Conservation (phyloP, 2,113 vertebrate genomes). For the Elachura formosa region DNA sequence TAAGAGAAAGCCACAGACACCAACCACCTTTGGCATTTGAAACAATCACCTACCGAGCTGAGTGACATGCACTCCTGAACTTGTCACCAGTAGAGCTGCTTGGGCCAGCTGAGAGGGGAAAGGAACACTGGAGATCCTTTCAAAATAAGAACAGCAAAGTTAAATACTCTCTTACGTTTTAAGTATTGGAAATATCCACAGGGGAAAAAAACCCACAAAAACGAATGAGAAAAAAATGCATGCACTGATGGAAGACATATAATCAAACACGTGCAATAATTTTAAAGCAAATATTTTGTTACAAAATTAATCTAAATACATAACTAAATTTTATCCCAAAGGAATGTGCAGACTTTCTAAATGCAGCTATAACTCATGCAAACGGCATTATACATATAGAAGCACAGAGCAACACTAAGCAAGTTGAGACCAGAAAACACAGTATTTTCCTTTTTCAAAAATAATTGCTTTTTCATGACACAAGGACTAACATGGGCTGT, state of each 20-base stretch:
- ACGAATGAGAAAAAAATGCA: not conserved
- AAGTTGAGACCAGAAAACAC: not conserved
- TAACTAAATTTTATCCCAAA: not conserved
- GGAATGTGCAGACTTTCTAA: not conserved
- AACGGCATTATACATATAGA: not conserved
- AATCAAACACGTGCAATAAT: not conserved
- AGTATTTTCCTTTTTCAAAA: not conserved
- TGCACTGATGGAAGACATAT: not conserved
- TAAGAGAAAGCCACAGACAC: not conserved
- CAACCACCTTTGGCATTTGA: not conserved
- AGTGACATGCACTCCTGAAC: not conserved
- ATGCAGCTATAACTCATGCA: not conserved
- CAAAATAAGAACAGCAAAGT: not conserved
- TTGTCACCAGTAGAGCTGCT: slow-evolving; percentile 9
- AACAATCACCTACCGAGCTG: slow-evolving; percentile 18
- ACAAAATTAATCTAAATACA: not conserved
- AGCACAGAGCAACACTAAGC: not conserved
- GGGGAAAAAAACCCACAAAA: not conserved
- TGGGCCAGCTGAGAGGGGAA: slow-evolving; percentile 3
- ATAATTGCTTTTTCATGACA: not conserved
- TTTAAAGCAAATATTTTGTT: not conserved
- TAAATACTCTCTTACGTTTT: not conserved
- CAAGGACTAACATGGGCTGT: not conserved
- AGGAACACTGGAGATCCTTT: slow-evolving; percentile 48
- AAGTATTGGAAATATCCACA: not conserved